phyloP scores from a whole-genome alignment of 2,797 vertebrate genomes.

The Acrossocheilus wenchowensis region DNA sequence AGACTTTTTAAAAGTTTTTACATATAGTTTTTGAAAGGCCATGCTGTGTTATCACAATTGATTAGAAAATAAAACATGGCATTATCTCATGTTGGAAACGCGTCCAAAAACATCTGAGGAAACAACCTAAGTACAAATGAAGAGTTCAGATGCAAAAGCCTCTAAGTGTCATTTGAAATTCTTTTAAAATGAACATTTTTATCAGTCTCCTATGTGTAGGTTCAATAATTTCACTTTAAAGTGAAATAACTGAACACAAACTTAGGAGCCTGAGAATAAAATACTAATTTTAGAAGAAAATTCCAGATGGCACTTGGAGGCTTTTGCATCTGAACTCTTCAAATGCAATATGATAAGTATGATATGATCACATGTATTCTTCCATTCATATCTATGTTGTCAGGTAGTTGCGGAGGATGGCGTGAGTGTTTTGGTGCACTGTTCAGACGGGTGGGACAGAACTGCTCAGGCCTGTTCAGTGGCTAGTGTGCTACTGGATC shows the following conservation, averaged over 20 bases:
- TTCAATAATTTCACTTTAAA: neutral
- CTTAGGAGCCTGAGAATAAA: neutral
- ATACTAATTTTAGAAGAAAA: neutral
- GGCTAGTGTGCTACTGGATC: conserved; percentile 89
- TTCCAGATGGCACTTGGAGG: no score
- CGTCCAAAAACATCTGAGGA: no score
- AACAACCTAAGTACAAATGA: no score
- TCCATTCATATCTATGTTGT: conserved; percentile 53
- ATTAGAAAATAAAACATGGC: neutral
- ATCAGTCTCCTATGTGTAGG: neutral
- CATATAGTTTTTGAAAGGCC: neutral
- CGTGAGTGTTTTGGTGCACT: conserved; percentile 94
- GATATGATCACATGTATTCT: neutral
- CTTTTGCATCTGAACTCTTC: neutral
- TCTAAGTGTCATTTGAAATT: no score
- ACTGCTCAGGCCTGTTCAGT: conserved; percentile 96
- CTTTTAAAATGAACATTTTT: neutral
- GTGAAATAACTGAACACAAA: neutral
- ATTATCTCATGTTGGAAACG: no score
- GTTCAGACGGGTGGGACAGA: conserved; percentile 97
- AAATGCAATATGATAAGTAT: neutral
- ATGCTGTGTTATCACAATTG: neutral
- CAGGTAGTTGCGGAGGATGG: conserved; percentile 94
- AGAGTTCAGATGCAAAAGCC: no score
- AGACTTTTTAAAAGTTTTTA: neutral